phyloP scores from a whole-genome alignment of 1,140 invertebrate genomes.

The Dryas iulia region DNA sequence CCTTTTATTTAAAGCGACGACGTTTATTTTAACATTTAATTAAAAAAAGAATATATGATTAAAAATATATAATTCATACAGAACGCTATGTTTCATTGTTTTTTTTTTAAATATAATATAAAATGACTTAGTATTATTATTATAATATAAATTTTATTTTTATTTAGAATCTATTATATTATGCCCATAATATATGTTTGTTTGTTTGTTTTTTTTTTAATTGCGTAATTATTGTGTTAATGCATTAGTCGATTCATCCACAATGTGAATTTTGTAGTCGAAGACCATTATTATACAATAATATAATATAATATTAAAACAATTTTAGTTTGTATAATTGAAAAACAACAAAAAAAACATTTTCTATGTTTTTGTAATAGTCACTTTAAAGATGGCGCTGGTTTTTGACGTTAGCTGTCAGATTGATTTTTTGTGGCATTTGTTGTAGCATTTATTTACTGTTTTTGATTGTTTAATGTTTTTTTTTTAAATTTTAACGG shows the following conservation, averaged over 20 bases:
- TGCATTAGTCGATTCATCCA: background rate
- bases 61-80: background rate
- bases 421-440: background rate
- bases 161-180: slow-evolving; percentile 4
- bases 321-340: background rate
- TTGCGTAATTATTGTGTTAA: background rate
- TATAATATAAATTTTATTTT: background rate
- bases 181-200: slow-evolving; percentile 1
- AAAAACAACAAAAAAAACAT: background rate
- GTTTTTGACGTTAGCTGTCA: background rate
- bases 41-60: too few relatives aligned
- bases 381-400: background rate
- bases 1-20: background rate
- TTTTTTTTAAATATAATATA: background rate
- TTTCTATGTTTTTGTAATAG: slow-evolving; percentile 1
- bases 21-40: too few relatives aligned
- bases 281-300: background rate
- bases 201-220: background rate
- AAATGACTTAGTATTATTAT: background rate
- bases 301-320: background rate
- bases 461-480: background rate
- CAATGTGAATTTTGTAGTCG: background rate
- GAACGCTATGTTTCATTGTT: background rate
- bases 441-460: background rate
- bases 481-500: too few relatives aligned